phyloP scores from a whole-genome alignment of 1,140 invertebrate species.

The Phymorhynchus buccinoides region DNA sequence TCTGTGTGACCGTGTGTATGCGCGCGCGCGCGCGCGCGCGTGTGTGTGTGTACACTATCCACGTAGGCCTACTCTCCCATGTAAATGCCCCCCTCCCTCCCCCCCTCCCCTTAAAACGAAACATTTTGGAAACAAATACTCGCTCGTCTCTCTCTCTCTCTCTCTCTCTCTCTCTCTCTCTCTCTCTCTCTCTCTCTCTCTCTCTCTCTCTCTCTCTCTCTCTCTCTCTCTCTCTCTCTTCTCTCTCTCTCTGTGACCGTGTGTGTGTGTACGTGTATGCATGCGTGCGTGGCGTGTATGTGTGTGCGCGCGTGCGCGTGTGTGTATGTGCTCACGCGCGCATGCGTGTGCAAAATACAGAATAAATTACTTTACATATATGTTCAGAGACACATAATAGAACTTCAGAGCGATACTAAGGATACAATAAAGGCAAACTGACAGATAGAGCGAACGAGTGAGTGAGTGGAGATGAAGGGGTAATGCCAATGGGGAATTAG shows the following conservation, averaged over 20 bases:
- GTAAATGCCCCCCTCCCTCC: no score
- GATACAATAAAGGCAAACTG: no score
- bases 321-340: no score
- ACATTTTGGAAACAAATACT: background rate
- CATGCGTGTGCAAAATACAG: background rate
- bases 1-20: background rate
- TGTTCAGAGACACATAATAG: no score
- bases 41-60: no score
- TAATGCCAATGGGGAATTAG: no score
- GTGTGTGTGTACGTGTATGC: background rate
- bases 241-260: background rate
- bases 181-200: constrained; percentile 5
- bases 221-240: background rate
- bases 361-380: no score
- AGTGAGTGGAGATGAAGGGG: background rate
- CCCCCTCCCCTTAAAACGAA: background rate
- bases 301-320: no score
- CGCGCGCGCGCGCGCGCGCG: background rate
- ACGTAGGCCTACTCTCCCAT: no score
- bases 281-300: background rate
- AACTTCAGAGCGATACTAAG: no score
- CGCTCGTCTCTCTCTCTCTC: background rate
- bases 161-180: background rate
- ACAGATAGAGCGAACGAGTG: no score
- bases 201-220: constrained; percentile 24